phyloP scores from a whole-genome alignment of 1,140 invertebrate genomes.

The Ectropis grisescens region DNA sequence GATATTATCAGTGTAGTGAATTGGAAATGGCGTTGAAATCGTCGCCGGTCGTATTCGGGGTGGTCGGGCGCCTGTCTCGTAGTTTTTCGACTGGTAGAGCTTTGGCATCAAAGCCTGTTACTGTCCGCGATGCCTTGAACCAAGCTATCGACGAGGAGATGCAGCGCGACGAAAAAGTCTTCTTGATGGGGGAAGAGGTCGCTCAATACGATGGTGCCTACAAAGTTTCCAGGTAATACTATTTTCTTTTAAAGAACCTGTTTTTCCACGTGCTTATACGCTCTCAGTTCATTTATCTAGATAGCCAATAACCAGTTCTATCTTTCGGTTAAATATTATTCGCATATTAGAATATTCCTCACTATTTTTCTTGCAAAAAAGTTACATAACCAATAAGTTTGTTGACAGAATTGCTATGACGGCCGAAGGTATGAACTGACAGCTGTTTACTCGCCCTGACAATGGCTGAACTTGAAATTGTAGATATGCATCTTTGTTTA shows the following conservation, averaged over 20 bases:
- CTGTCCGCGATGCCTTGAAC: conserved; percentile 97
- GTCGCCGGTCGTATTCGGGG: conserved; percentile 39
- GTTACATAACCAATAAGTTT: conserved; percentile 39
- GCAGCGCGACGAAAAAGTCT: conserved; percentile 93
- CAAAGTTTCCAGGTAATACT: conserved; percentile 84
- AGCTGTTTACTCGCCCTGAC: too few relatives aligned
- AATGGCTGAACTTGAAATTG: too few relatives aligned
- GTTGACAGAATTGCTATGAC: conserved; percentile 31
- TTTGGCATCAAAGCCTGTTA: conserved; percentile 80
- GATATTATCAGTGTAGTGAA: conserved; percentile 11
- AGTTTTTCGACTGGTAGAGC: conserved; percentile 48
- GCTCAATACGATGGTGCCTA: conserved; percentile 99
- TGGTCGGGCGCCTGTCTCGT: conserved; percentile 31
- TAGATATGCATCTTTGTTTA: too few relatives aligned
- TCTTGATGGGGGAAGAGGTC: conserved; percentile 97
- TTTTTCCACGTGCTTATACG: too few relatives aligned
- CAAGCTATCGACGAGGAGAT: conserved; percentile 98
- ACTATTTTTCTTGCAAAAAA: too few relatives aligned
- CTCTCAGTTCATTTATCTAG: too few relatives aligned
- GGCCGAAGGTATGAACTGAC: too few relatives aligned
- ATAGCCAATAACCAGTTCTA: too few relatives aligned
- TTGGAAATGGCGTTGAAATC: conserved; percentile 63
- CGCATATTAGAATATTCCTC: too few relatives aligned
- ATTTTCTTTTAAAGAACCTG: too few relatives aligned
- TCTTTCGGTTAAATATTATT: too few relatives aligned